These are phyloP conservation scores for Passerina amoena DNA, from an alignment of 2,113 vertebrate species.

Conservation along the genomic window DNA sequence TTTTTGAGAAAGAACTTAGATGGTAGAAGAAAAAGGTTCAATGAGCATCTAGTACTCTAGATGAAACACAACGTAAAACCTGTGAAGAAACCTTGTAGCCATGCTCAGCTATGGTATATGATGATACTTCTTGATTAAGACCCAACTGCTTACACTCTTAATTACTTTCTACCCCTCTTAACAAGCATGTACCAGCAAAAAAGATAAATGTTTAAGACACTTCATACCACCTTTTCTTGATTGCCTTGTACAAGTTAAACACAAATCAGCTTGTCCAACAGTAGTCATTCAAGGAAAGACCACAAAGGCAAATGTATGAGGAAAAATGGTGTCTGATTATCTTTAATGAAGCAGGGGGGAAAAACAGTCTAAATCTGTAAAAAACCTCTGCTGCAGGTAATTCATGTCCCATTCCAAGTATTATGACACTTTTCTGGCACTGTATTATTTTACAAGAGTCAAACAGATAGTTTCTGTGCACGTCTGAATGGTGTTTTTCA, in stretches of 20 bases:
- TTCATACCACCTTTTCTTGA: not conserved
- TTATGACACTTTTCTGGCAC: not conserved
- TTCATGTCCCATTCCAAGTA: not conserved
- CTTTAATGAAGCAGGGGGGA: accelerated
- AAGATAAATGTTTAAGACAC: not conserved
- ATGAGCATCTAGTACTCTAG: not conserved
- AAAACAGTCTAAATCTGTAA: not conserved
- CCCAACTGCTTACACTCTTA: not conserved
- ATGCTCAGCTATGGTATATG: not conserved
- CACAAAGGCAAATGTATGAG: not conserved
- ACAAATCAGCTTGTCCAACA: not conserved
- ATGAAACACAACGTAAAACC: not conserved
- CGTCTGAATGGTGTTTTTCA: not conserved
- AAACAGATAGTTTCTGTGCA: not conserved
- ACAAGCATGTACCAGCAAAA: not conserved
- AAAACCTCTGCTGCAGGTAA: not conserved
- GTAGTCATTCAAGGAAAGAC: not conserved
- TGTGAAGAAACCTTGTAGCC: not conserved
- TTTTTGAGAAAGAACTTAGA: not conserved
- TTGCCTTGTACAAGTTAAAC: not conserved
- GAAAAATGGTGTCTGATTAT: not conserved
- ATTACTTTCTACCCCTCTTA: not conserved
- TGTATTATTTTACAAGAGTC: not conserved
- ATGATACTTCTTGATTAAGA: not conserved
- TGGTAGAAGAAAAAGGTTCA: not conserved